Percentiles rank a stretch among this genome's conserved stretches.
These are phyloP conservation scores for Orestias chungarensis DNA, from an alignment of 2,797 vertebrate species.

Conservation along the genomic window DNA sequence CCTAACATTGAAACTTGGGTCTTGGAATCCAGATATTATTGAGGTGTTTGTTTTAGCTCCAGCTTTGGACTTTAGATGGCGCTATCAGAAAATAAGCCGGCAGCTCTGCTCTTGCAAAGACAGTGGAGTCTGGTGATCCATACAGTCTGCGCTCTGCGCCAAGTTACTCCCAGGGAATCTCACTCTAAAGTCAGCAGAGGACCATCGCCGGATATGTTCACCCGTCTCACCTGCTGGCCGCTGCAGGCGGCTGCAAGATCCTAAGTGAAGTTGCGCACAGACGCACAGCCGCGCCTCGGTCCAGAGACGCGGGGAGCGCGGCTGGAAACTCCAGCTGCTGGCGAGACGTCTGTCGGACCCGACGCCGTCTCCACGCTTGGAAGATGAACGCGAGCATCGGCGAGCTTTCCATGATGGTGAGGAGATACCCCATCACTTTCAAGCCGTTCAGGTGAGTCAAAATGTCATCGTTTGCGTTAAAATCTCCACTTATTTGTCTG, in stretches of 20 bases:
- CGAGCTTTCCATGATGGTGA: constrained; percentile 93
- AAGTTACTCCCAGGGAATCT: background rate
- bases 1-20: background rate
- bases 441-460: constrained; percentile 99
- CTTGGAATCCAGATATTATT: too few relatives aligned
- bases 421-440: constrained; percentile 96
- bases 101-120: background rate
- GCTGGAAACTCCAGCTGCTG: constrained; percentile 41
- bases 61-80: constrained; percentile 56
- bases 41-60: too few relatives aligned
- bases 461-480: too few relatives aligned
- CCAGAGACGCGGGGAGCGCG: background rate
- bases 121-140: constrained; percentile 17
- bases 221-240: background rate
- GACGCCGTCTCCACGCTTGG: constrained; percentile 37
- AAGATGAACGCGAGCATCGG: constrained; percentile 78
- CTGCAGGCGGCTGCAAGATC: constrained; percentile 1
- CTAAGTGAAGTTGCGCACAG: constrained; percentile 46
- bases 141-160: constrained; percentile 9
- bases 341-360: constrained; percentile 33
- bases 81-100: constrained; percentile 38
- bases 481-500: background rate
- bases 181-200: background rate
- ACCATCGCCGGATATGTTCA: too few relatives aligned
- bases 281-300: background rate